Base-by-base conservation (phyloP, 2,888 invertebrate species). In the Amphiduros pacificus region DNA sequence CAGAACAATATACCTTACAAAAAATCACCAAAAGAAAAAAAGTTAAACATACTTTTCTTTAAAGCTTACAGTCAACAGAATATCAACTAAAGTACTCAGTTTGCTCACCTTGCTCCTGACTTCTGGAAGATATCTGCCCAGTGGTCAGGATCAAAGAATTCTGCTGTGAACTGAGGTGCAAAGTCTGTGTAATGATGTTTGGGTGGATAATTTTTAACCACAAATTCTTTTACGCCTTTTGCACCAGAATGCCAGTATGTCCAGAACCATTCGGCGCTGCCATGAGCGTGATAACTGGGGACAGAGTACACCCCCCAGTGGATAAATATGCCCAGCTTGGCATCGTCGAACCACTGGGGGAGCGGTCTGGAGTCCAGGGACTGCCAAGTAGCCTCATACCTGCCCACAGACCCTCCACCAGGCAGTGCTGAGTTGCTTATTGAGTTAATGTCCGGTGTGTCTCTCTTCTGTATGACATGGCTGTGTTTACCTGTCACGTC, bases 251-350 rank as follows among this genome's bases (percentile, higher is more conserved):
- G 64, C 76, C 76, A 77, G 55, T 67, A 27, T 29, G 72, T 71
- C 80, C 82, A 82, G 64, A 82, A 79, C 80, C 78, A 80, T 53
- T 76, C 79, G 0, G 44, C 44, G 22, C 20, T 20, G n/a, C 22
- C 44, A 6, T n/a, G 22, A 22, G 44, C 44, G 0, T 89, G 88
- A 81, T 89, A 91, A 77, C 92, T 90, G 0, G 94, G 95, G 14
- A 95, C 95, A 0, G 92, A 89, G 77, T 90, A 96, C 0, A 95
- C 91, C 0, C 95, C 95, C 93, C 94, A 95, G 77, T 95, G 95
- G 44, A 96, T 84, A 76, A 96, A 95, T 72, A 96, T 93, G 2
- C 95, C 95, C 67, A 93, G 84, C 84, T 96, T 96, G 0, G 90
- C 91, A 58, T 90, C 86, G 77, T 95, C 94, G 78, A 91, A 96